These are phyloP conservation scores for Hypothenemus hampei DNA, from an alignment of 1,140 invertebrate genomes.

Conservation along the genomic window DNA sequence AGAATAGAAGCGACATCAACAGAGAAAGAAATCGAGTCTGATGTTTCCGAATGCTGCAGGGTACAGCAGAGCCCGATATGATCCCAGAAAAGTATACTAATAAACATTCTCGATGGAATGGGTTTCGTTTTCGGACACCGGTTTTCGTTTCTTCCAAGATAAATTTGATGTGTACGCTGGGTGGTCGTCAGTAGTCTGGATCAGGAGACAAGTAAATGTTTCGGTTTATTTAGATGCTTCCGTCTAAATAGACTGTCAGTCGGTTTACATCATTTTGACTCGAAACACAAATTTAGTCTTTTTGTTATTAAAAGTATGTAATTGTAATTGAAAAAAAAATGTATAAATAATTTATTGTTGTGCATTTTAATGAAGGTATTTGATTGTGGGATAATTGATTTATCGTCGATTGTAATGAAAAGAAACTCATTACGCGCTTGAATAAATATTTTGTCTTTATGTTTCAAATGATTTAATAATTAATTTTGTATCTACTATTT, in stretches of 20 bases:
- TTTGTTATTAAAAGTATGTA: background rate
- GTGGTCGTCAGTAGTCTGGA: background rate
- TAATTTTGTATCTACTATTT: too few relatives aligned
- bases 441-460: too few relatives aligned
- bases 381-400: too few relatives aligned
- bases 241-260: constrained; percentile 1
- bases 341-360: too few relatives aligned
- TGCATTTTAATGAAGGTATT: too few relatives aligned
- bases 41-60: background rate
- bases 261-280: background rate
- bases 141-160: too few relatives aligned
- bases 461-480: too few relatives aligned
- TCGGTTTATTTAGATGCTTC: background rate
- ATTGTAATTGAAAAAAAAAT: background rate
- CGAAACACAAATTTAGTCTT: background rate
- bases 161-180: too few relatives aligned
- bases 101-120: background rate
- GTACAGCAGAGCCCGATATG: background rate
- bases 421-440: too few relatives aligned
- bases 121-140: background rate
- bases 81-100: background rate
- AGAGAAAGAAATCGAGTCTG: too few relatives aligned
- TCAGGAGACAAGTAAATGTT: constrained; percentile 1
- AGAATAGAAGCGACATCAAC: too few relatives aligned
- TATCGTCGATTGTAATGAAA: too few relatives aligned